Base-by-base conservation (phyloP, 2,113 vertebrate species). In the Oreocharis arfaki region DNA sequence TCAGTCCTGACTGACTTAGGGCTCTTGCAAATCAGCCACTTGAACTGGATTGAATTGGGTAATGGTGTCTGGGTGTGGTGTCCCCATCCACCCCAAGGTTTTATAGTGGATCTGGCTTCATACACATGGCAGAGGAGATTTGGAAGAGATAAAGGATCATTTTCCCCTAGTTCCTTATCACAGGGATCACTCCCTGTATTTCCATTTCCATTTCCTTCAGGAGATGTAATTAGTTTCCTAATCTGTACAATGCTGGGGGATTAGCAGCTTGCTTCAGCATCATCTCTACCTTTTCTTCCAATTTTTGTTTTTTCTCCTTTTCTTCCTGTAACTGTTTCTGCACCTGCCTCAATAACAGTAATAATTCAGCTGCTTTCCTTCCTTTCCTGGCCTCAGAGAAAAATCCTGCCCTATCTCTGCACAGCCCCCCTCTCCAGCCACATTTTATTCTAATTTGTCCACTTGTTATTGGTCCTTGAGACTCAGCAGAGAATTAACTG, bases 351-450 rank as follows among this genome's bases (percentile, higher is more conserved):
- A 75, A 22, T 53, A 53, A 32, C 11, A 35, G 39, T 60, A 41
- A 68, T 75, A 68, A 60, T 60, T 75, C n/a, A 47, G 7, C 39
- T 53, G 13, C 46, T 68, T 75, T 68, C 24, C 17, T 60, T 39
- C 8, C 21, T 47, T 61, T 68, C 26, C 24, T 41, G 13, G 8
- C 41, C 8, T 26, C 39, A 47, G 26, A 74, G 52, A 44, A 50
- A 81, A 67, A 50, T 33, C 10, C 33, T 74, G 23, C 19, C 19
- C 33, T 33, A 8, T 74, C 44, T 44, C 44, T 49, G 4, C 59
- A 50, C 0, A 0, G 4, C 4, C 8, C 11, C 5, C 5, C 27
- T 13, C 44, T 46, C 33, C 46, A 52, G 52, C 9, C 16, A 53
- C 13, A 39, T 67, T 89, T 71, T 42, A 5, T 73, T 64, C 12